Percentiles rank a stretch among this genome's conserved stretches.
These are phyloP conservation scores for Cercopithecus mitis DNA, from an alignment of 2,797 vertebrate species.

Conservation along the genomic window DNA sequence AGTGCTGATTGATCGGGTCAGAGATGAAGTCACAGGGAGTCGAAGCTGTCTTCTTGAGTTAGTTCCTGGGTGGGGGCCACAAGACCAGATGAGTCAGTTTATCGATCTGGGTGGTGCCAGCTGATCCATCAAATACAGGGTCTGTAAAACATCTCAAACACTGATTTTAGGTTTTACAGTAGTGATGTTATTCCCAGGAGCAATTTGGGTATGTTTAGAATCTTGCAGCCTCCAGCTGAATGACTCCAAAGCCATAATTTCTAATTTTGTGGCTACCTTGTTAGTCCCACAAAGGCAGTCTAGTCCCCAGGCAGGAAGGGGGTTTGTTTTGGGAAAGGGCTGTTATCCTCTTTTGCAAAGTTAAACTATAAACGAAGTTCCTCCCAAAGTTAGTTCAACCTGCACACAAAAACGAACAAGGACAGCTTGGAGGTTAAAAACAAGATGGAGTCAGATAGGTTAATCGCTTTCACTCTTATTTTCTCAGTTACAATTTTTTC, in stretches of 20 bases:
- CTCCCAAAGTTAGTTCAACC: neutral
- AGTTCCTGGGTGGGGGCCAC: neutral
- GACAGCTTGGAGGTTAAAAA: neutral
- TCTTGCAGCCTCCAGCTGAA: neutral
- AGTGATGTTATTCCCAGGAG: neutral
- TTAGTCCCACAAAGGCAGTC: neutral
- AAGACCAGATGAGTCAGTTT: neutral
- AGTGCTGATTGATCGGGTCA: neutral
- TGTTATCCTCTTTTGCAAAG: neutral
- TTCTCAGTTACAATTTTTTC: neutral
- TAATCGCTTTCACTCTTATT: neutral
- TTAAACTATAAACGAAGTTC: neutral
- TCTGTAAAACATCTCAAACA: neutral
- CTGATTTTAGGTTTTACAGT: neutral
- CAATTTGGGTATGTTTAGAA: neutral
- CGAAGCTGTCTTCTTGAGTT: neutral
- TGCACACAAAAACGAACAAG: neutral
- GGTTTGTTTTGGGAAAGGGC: neutral
- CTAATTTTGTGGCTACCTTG: neutral
- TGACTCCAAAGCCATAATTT: neutral
- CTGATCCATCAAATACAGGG: neutral
- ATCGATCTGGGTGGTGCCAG: neutral
- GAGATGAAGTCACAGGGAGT: neutral
- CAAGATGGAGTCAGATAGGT: neutral
- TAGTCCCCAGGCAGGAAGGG: neutral